phyloP scores from a whole-genome alignment of 2,113 vertebrate genomes.

The Bubalus kerabau region DNA sequence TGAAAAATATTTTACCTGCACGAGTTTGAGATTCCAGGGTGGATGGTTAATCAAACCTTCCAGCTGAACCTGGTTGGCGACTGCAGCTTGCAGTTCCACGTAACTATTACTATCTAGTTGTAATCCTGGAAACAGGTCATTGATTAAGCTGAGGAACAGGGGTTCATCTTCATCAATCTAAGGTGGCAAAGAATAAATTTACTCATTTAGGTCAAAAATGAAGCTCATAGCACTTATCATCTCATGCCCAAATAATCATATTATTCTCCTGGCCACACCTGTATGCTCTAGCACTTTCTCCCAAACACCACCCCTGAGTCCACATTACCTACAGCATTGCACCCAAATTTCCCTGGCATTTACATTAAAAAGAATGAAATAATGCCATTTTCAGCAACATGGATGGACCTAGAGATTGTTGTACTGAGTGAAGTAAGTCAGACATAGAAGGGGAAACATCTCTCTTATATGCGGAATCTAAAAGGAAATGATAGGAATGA shows the following conservation, averaged over 20 bases:
- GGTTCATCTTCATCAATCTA: slow-evolving; percentile 87
- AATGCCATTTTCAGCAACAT: neutral
- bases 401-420: neutral
- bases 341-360: neutral
- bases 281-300: neutral
- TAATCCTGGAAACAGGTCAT: slow-evolving; percentile 82
- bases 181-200: neutral
- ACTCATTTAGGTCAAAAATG: neutral
- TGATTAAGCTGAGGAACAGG: slow-evolving; percentile 84
- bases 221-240: neutral
- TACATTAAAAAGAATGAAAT: neutral
- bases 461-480: neutral
- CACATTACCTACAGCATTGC: neutral
- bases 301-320: neutral
- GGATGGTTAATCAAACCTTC: slow-evolving; percentile 83
- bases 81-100: slow-evolving; percentile 76
- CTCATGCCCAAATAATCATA: neutral
- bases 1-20: slow-evolving; percentile 75
- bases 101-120: slow-evolving; percentile 80
- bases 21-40: slow-evolving; percentile 86
- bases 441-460: neutral
- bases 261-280: neutral
- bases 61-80: slow-evolving; percentile 77
- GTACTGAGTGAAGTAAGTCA: neutral
- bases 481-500: neutral